Conservation (phyloP, 2,888 invertebrate species). For the Ommatoiulus sabulosus region DNA sequence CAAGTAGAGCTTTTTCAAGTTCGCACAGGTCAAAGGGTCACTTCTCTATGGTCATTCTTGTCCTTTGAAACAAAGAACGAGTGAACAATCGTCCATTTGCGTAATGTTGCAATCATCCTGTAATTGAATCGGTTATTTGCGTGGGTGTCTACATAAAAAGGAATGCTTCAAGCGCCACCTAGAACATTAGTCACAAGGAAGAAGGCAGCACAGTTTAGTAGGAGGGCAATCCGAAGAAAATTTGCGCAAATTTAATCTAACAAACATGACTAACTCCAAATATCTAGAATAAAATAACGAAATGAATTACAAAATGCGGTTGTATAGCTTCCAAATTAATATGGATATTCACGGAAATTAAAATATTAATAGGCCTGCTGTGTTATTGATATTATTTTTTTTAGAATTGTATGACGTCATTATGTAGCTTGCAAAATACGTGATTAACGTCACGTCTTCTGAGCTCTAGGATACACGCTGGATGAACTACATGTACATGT, state of each 20-base stretch:
- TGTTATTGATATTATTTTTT: neutral
- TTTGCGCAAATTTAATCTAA: neutral
- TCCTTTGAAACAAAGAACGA: neutral
- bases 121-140: neutral
- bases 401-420: neutral
- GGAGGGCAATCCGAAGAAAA: neutral
- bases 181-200: neutral
- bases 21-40: too few species aligned
- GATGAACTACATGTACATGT: neutral
- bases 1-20: too few species aligned
- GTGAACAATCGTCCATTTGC: neutral
- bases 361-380: neutral
- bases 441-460: neutral
- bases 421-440: neutral
- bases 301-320: neutral
- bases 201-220: neutral
- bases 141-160: neutral
- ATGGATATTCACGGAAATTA: neutral
- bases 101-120: neutral
- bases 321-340: neutral
- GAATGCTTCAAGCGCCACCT: neutral
- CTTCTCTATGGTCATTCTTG: neutral
- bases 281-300: neutral
- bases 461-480: neutral
- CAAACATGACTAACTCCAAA: neutral